Conservation (phyloP, 1,140 invertebrate genomes). For the Pemphigus obesinymphae region DNA sequence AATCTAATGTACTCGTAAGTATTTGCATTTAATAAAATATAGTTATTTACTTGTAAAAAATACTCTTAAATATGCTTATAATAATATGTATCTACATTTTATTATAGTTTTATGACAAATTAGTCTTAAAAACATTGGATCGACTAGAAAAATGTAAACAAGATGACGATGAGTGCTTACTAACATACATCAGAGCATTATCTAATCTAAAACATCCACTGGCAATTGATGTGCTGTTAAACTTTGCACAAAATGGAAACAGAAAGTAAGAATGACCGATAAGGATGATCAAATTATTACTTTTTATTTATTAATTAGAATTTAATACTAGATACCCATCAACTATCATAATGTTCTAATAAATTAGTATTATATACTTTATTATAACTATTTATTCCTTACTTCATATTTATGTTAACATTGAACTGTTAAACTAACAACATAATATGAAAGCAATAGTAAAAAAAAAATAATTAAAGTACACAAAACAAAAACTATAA, state of each 20-base stretch:
- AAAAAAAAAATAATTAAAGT: too few species aligned
- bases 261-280: conserved; percentile 47
- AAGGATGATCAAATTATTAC: too few species aligned
- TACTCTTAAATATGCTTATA: too few species aligned
- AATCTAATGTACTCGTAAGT: background rate
- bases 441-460: too few species aligned
- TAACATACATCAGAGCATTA: conserved; percentile 62
- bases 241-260: conserved; percentile 54
- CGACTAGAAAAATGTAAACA: conserved; percentile 42
- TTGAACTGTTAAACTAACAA: too few species aligned
- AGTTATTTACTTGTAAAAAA: background rate
- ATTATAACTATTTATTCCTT: too few species aligned
- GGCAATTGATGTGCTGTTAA: conserved; percentile 59
- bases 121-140: conserved; percentile 24
- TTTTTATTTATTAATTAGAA: too few species aligned
- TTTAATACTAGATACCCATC: too few species aligned
- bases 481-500: too few species aligned
- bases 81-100: background rate
- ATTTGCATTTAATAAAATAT: background rate
- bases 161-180: conserved; percentile 55
- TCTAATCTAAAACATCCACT: conserved; percentile 61
- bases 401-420: too few species aligned
- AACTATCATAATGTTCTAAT: too few species aligned
- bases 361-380: too few species aligned
- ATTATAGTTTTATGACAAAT: conserved; percentile 5